A percentile compares a stretch with the other conserved stretches of the same genome.
Conservation (phyloP, 2,797 vertebrate genomes). For the Hemitrygon akajei region DNA sequence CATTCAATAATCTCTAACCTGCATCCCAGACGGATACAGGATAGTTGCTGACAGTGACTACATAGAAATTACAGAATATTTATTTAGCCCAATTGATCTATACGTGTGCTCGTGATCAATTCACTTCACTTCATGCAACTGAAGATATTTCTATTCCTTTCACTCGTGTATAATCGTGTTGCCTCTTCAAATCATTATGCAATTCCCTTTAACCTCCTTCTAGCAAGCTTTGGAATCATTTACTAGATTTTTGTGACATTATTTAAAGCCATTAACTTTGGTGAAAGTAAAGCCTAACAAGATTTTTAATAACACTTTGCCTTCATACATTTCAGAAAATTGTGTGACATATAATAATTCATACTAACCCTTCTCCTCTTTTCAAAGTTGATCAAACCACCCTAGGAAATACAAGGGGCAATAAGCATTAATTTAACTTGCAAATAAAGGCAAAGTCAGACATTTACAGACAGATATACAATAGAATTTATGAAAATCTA, state of each 20-base stretch:
- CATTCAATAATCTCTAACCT: neutral
- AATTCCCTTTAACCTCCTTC: neutral
- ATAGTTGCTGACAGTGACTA: neutral
- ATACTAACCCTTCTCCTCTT: conserved; percentile 82
- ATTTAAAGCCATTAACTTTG: too few species aligned
- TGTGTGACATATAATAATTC: neutral
- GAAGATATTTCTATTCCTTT: neutral
- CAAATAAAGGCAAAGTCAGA: too few species aligned
- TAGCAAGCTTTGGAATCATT: neutral
- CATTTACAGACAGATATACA: too few species aligned
- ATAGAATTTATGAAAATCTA: too few species aligned
- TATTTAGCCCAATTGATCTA: neutral
- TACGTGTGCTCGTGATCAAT: too few species aligned
- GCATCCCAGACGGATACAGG: neutral
- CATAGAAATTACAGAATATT: neutral
- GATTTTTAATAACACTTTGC: neutral
- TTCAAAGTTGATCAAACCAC: conserved; percentile 89
- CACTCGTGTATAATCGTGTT: neutral
- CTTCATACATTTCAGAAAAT: neutral
- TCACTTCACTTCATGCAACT: neutral
- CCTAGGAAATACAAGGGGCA: conserved; percentile 56
- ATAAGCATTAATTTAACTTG: conserved; percentile 29
- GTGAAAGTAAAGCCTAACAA: neutral
- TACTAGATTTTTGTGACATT: neutral
- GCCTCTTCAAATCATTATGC: neutral